Percentiles rank a stretch among this genome's conserved stretches.
These are phyloP conservation scores for Holothuria scabra DNA, from an alignment of 53 echinoderm and acorn worm genomes.

Conservation along the genomic window DNA sequence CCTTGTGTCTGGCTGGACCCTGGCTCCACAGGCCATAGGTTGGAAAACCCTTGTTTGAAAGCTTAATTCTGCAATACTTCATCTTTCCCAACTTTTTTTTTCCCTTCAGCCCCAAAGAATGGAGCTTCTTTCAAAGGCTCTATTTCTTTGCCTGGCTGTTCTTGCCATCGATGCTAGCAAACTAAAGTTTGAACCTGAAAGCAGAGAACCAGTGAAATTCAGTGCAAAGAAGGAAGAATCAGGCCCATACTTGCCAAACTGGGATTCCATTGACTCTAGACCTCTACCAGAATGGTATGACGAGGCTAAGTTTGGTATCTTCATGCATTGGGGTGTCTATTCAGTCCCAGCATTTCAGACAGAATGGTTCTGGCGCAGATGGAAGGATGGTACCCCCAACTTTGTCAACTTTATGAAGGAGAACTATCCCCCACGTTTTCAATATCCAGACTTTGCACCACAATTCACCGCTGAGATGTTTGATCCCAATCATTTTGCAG, in stretches of 20 bases:
- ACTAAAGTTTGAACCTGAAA: not conserved
- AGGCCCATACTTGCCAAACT: conserved; percentile 72
- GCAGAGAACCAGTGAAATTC: not conserved
- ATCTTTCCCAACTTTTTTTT: not conserved
- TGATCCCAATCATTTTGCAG: conserved; percentile 75
- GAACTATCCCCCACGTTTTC: conserved; percentile 73
- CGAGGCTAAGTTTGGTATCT: conserved; percentile 85
- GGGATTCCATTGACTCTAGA: conserved; percentile 75
- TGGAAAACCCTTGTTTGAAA: no score
- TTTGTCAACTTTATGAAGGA: conserved; percentile 77
- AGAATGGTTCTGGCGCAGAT: conserved; percentile 89
- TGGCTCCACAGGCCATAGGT: no score
- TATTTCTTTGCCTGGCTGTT: conserved; percentile 13
- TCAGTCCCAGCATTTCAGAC: conserved; percentile 76
- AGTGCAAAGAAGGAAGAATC: not conserved
- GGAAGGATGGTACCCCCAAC: conserved; percentile 46
- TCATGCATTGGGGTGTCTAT: conserved; percentile 88
- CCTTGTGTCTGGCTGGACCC: no score
- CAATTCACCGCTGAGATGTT: conserved; percentile 77
- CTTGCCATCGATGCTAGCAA: not conserved
- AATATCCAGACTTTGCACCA: conserved; percentile 78
- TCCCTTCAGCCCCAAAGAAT: not conserved
- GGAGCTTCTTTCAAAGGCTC: not conserved
- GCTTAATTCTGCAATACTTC: no score
- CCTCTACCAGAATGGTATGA: conserved; percentile 83